Conservation (phyloP, 2,888 invertebrate species). For the Cantharis rustica region DNA sequence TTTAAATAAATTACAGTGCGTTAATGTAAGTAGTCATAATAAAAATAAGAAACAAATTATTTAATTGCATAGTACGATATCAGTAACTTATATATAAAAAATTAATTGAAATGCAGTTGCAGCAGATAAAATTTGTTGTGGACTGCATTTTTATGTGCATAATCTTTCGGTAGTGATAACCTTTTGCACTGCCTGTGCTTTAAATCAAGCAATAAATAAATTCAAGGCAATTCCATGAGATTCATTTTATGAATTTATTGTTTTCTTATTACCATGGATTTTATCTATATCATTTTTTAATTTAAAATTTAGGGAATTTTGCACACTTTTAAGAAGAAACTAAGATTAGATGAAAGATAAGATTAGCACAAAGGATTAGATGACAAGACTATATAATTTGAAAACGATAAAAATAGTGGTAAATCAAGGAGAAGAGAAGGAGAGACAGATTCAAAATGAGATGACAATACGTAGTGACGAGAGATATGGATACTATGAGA, state of each 20-base stretch:
- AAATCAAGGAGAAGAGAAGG: too few species aligned
- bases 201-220: background rate
- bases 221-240: background rate
- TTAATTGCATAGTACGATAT: background rate
- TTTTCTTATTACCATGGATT: background rate
- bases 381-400: too few species aligned
- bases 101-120: background rate
- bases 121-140: background rate
- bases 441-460: too few species aligned
- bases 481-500: too few species aligned
- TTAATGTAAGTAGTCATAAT: background rate
- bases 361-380: too few species aligned
- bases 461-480: too few species aligned
- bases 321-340: too few species aligned
- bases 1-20: background rate
- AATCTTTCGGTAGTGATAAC: background rate
- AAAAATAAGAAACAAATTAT: background rate
- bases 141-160: background rate
- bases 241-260: background rate
- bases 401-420: too few species aligned
- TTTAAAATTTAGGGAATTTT: too few species aligned
- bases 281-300: too few species aligned
- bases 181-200: background rate
- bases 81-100: background rate
- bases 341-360: too few species aligned